phyloP scores from a whole-genome alignment of 2,797 vertebrate genomes.

The Allobates femoralis region DNA sequence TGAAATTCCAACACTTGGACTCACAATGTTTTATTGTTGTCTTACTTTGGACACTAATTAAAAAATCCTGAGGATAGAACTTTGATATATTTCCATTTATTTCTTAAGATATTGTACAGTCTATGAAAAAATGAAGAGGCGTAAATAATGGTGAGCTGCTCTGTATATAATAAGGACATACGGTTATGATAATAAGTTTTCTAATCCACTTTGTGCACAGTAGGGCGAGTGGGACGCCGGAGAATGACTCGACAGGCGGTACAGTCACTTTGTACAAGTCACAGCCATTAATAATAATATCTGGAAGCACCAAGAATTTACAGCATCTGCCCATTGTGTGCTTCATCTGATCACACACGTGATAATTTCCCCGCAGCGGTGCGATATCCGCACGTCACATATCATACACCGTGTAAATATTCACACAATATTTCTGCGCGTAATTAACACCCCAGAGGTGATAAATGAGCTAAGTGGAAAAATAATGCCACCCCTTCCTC shows the following conservation, averaged over 20 bases:
- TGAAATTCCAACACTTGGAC: too few species aligned
- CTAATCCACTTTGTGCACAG: background rate
- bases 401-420: slow-evolving; percentile 3
- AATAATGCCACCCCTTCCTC: background rate
- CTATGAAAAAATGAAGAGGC: too few species aligned
- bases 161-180: background rate
- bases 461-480: background rate
- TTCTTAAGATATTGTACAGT: too few species aligned
- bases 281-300: background rate
- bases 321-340: too few species aligned
- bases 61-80: too few species aligned
- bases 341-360: background rate
- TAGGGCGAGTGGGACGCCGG: background rate
- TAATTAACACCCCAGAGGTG: slow-evolving; percentile 12
- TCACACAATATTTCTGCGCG: background rate
- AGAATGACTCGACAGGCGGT: too few species aligned
- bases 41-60: too few species aligned
- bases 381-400: slow-evolving; percentile 11
- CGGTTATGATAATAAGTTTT: background rate
- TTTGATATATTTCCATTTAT: too few species aligned
- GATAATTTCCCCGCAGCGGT: background rate
- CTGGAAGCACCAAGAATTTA: too few species aligned
- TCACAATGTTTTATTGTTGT: too few species aligned
- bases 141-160: too few species aligned
- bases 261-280: background rate